Evolutionary conservation across 1,140 invertebrate genomes (phyloP).

Genomic region (Aphidius gifuensis): DNA sequence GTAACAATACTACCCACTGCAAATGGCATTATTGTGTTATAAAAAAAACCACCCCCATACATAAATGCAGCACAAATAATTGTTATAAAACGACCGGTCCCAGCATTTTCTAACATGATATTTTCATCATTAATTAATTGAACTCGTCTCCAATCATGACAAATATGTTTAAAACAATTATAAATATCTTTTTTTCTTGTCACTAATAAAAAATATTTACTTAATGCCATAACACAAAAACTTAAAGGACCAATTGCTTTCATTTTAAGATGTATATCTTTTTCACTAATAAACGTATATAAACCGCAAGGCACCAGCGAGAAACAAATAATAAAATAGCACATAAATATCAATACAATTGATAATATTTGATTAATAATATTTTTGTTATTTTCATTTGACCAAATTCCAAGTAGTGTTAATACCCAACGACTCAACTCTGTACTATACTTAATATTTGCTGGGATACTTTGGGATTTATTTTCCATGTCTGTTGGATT

Average conservation of each 20-base stretch:
- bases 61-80: slow-evolving; percentile 33
- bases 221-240: slow-evolving; percentile 33
- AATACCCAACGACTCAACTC: slow-evolving; percentile 32
- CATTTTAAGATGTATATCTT: slow-evolving; percentile 28
- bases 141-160: slow-evolving; percentile 28
- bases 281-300: slow-evolving; percentile 29
- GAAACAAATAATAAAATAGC: slow-evolving; percentile 25
- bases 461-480: background rate
- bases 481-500: background rate
- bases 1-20: slow-evolving; percentile 28
- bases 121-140: slow-evolving; percentile 16
- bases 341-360: slow-evolving; percentile 13
- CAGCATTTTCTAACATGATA: slow-evolving; percentile 28
- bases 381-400: slow-evolving; percentile 4
- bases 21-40: slow-evolving; percentile 40
- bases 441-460: slow-evolving; percentile 27
- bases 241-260: slow-evolving; percentile 35
- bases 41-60: slow-evolving; percentile 44
- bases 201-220: slow-evolving; percentile 28
- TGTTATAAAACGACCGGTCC: slow-evolving; percentile 28
- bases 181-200: slow-evolving; percentile 18
- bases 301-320: slow-evolving; percentile 24
- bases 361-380: slow-evolving; percentile 9
- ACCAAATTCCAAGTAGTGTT: slow-evolving; percentile 35
- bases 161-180: slow-evolving; percentile 23